These are phyloP conservation scores for Misgurnus mizolepis DNA, from an alignment of 2,113 vertebrate species.

Conservation along the genomic window DNA sequence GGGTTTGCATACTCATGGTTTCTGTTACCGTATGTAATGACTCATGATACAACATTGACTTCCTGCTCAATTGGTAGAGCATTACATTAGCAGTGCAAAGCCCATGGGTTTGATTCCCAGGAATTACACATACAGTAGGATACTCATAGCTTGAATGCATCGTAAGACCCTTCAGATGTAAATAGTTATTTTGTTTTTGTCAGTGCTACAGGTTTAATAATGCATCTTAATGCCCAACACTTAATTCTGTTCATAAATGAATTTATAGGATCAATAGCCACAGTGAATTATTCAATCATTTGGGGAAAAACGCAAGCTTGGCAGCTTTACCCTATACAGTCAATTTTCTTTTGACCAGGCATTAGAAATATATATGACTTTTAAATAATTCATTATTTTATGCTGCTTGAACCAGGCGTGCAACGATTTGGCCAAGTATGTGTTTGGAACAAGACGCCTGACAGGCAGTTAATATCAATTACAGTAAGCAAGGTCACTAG, in stretches of 20 bases:
- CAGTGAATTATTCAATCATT: slow-evolving; percentile 16
- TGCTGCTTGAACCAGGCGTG: neutral
- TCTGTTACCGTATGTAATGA: too few relatives aligned
- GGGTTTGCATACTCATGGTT: too few relatives aligned
- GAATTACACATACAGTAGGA: too few relatives aligned
- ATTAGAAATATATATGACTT: slow-evolving; percentile 32
- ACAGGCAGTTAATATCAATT: slow-evolving; percentile 77
- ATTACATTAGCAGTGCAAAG: too few relatives aligned
- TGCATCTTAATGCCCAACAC: neutral
- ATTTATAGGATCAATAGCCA: neutral
- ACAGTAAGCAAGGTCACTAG: slow-evolving; percentile 64
- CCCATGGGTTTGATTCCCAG: too few relatives aligned
- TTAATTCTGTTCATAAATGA: slow-evolving; percentile 7
- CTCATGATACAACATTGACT: too few relatives aligned
- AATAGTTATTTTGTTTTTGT: too few relatives aligned
- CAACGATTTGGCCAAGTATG: slow-evolving; percentile 25
- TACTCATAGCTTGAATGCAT: too few relatives aligned
- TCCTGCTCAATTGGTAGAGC: too few relatives aligned
- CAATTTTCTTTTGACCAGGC: slow-evolving; percentile 28
- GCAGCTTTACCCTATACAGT: slow-evolving; percentile 18
- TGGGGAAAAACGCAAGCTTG: slow-evolving; percentile 18
- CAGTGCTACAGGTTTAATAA: neutral
- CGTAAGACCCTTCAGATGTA: too few relatives aligned
- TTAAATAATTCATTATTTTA: slow-evolving; percentile 33
- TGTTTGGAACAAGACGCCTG: slow-evolving; percentile 57